These are phyloP conservation scores for Poecilia velifera DNA, from an alignment of 2,797 vertebrate genomes.

Conservation along the genomic window DNA sequence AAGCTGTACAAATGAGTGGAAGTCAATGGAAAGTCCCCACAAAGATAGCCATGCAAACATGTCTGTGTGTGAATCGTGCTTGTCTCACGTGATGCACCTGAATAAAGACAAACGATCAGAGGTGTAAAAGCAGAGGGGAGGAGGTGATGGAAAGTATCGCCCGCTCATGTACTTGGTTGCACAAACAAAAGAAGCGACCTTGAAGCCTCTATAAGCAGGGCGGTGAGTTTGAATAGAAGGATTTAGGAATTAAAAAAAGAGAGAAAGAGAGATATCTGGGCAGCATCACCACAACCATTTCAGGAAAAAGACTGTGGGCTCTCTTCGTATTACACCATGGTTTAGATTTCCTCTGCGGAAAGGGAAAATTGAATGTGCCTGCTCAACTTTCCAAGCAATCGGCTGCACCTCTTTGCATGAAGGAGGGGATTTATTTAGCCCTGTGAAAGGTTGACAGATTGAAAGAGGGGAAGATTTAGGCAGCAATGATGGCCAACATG, in stretches of 20 bases:
- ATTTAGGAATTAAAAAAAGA: constrained; percentile 40
- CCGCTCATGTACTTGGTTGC: not conserved
- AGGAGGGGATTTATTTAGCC: constrained; percentile 35
- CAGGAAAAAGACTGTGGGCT: constrained; percentile 13
- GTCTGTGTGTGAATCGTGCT: not conserved
- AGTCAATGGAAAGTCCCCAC: no score
- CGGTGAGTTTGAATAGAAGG: constrained; percentile 58
- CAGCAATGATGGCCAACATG: constrained; percentile 11
- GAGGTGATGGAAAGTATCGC: constrained; percentile 28
- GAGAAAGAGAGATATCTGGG: constrained; percentile 16
- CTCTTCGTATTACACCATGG: constrained; percentile 24
- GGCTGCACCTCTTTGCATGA: constrained; percentile 28
- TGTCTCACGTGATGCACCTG: constrained; percentile 31
- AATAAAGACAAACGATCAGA: constrained; percentile 45
- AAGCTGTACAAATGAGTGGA: no score
- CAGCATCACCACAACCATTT: constrained; percentile 18
- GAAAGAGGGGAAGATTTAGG: constrained; percentile 34
- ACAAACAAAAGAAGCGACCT: constrained; percentile 55
- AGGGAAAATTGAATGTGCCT: constrained; percentile 44
- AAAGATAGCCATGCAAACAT: no score
- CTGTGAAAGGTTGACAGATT: constrained; percentile 50
- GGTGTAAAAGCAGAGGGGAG: constrained; percentile 29
- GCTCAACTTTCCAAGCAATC: constrained; percentile 36
- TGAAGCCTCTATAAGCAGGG: constrained; percentile 47
- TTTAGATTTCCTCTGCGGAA: constrained; percentile 27